Conservation (phyloP, 1,140 invertebrate species). For the Heliconius eleuchia region DNA sequence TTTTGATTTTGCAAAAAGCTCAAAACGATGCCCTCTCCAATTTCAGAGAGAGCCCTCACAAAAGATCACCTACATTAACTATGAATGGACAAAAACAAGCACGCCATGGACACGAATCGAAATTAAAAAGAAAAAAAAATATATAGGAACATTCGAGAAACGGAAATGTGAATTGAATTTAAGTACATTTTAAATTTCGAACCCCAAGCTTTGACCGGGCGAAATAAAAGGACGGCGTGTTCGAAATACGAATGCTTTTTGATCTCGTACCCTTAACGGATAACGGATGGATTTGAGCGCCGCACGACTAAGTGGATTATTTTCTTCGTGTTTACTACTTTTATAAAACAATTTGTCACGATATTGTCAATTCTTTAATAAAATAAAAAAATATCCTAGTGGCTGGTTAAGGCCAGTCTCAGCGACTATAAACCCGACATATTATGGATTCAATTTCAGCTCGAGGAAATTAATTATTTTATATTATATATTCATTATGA, state of each 20-base stretch:
- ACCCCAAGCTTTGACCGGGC: slow-evolving; percentile 65
- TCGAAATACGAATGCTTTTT: slow-evolving; percentile 73
- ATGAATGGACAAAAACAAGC: slow-evolving; percentile 77
- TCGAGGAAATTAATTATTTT: too few species aligned
- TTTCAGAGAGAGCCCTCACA: slow-evolving; percentile 77
- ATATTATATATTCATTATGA: too few species aligned
- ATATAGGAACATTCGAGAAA: slow-evolving; percentile 54
- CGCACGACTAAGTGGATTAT: slow-evolving; percentile 79
- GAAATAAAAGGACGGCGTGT: slow-evolving; percentile 69
- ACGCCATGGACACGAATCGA: slow-evolving; percentile 65
- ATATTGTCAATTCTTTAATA: slow-evolving; percentile 2
- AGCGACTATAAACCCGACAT: too few species aligned
- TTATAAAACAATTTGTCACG: slow-evolving; percentile 63
- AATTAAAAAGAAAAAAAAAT: slow-evolving; percentile 71
- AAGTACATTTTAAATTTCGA: slow-evolving; percentile 78
- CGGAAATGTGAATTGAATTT: slow-evolving; percentile 77
- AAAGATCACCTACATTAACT: slow-evolving; percentile 80
- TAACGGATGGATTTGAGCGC: slow-evolving; percentile 69
- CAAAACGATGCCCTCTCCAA: slow-evolving; percentile 73
- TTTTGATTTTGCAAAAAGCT: slow-evolving; percentile 77
- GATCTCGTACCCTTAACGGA: slow-evolving; percentile 73
- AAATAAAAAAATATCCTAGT: background rate
- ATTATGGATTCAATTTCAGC: too few species aligned
- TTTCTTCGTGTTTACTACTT: slow-evolving; percentile 70
- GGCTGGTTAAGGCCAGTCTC: too few species aligned